phyloP scores from a whole-genome alignment of 2,888 invertebrate genomes.

The Drosophila kokeensis region DNA sequence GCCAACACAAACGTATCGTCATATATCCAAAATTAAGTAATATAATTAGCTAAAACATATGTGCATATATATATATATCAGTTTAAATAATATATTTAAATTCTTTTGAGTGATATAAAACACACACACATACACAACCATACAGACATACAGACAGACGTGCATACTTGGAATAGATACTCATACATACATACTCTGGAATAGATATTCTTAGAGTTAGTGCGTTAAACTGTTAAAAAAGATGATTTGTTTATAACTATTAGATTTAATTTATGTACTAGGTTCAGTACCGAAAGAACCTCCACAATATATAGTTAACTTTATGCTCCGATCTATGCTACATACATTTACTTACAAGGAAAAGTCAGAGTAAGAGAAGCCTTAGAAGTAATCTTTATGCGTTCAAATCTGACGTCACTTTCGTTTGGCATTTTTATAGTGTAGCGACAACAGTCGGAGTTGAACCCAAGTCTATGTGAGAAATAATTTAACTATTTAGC shows the following conservation, averaged over 20 bases:
- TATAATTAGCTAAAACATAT: constrained; percentile 13
- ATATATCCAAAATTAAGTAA: constrained; percentile 44
- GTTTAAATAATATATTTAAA: constrained; percentile 45
- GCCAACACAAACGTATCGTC: constrained; percentile 53
- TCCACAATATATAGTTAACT: not conserved
- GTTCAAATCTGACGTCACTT: not conserved
- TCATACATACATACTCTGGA: no score
- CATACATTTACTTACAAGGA: not conserved
- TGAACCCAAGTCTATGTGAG: not conserved
- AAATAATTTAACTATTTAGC: not conserved
- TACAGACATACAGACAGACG: not conserved
- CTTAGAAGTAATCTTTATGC: not conserved
- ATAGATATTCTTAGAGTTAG: no score
- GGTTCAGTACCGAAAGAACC: constrained; percentile 38
- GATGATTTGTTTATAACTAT: constrained; percentile 41
- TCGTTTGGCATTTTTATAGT: not conserved
- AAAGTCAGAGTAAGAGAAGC: not conserved
- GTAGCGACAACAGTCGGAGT: not conserved
- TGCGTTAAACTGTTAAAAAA: not conserved
- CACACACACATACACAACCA: constrained; percentile 25
- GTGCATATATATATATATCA: constrained; percentile 20
- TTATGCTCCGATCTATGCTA: not conserved
- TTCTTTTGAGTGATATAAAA: constrained; percentile 60
- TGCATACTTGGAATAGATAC: not conserved
- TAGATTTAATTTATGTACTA: constrained; percentile 1